Evolutionary conservation across 2,113 vertebrate species (phyloP).

Genomic region (Baryphthengus martii): DNA sequence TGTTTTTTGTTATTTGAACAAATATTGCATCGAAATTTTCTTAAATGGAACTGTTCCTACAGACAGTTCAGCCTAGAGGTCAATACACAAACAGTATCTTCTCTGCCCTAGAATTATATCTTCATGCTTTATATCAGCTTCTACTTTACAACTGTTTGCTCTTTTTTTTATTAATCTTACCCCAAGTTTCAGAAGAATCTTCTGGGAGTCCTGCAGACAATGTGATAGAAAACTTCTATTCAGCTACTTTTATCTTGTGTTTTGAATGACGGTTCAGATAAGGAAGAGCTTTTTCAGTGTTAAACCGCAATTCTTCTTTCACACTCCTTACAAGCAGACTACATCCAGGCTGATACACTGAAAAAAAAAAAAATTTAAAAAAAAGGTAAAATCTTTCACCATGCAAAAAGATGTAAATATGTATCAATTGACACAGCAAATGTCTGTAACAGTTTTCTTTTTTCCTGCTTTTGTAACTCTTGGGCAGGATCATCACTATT

Average conservation of each 20-base stretch:
- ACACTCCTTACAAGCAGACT: not conserved
- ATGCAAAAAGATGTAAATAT: not conserved
- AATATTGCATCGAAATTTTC: not conserved
- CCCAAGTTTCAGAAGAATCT: not conserved
- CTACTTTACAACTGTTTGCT: not conserved
- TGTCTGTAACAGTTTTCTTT: not conserved
- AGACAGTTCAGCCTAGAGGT: not conserved
- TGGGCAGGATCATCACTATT: not conserved
- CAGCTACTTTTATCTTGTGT: not conserved
- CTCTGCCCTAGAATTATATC: not conserved
- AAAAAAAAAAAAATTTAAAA: not conserved
- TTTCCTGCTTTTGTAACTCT: not conserved
- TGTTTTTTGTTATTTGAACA: not conserved
- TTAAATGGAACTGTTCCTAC: not conserved
- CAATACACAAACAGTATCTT: not conserved
- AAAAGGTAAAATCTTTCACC: not conserved
- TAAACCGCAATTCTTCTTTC: not conserved
- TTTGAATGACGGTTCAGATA: not conserved
- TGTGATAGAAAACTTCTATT: not conserved
- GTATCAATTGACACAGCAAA: not conserved
- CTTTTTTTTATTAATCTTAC: not conserved
- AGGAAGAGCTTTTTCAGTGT: not conserved
- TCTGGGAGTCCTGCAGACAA: not conserved
- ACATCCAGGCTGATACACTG: not conserved
- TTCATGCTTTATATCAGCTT: not conserved